Conservation (phyloP, 2,113 vertebrate species). For the Lasiurus borealis region DNA sequence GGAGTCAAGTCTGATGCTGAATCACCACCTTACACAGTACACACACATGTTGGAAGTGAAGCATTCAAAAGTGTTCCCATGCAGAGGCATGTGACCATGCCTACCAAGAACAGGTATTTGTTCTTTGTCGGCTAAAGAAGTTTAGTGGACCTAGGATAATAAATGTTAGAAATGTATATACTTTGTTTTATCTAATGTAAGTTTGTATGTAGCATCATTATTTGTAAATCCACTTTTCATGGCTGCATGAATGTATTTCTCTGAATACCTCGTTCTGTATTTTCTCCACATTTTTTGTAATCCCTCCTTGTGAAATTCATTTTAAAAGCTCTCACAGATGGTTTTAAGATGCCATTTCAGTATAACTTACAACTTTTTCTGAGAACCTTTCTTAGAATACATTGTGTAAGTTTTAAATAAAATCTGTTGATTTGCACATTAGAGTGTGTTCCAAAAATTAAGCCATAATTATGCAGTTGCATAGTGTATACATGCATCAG, state of each 20-base stretch:
- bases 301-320: background rate
- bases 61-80: conserved; percentile 74
- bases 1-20: conserved; percentile 78
- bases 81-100: conserved; percentile 82
- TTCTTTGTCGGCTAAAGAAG: background rate
- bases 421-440: background rate
- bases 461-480: background rate
- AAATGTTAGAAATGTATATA: background rate
- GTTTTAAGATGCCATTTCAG: background rate
- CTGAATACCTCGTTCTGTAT: background rate
- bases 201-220: background rate
- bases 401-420: conserved; percentile 41
- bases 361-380: conserved; percentile 3
- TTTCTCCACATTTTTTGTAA: background rate
- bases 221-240: background rate
- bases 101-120: conserved; percentile 74
- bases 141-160: background rate
- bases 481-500: background rate
- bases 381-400: background rate
- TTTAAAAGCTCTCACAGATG: background rate
- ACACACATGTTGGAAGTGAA: conserved; percentile 80
- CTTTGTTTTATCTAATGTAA: background rate
- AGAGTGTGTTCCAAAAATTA: background rate
- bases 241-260: background rate
- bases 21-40: conserved; percentile 62